These are phyloP conservation scores for Eugnorisma glareosa DNA, from an alignment of 2,888 invertebrate species.

Conservation along the genomic window DNA sequence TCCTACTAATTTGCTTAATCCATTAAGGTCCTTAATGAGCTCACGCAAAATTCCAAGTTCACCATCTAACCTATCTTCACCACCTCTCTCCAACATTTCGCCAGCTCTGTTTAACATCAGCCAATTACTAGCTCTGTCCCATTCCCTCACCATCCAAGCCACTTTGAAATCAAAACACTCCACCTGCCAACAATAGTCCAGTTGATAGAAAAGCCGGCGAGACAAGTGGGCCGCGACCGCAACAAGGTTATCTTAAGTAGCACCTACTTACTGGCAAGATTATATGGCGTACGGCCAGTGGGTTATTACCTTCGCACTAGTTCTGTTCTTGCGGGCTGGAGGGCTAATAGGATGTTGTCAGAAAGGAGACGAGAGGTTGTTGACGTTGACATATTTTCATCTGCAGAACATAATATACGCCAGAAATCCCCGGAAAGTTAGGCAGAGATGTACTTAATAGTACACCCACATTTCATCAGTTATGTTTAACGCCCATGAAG, in stretches of 20 bases:
- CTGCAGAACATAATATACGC: background rate
- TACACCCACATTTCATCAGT: background rate
- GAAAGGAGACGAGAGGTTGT: background rate
- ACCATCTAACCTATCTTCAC: background rate
- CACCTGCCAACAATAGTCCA: constrained; percentile 57
- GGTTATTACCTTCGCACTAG: constrained; percentile 51
- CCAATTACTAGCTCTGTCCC: background rate
- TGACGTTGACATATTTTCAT: background rate
- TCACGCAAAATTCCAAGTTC: no score
- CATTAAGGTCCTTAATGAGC: no score
- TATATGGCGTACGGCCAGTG: constrained; percentile 42
- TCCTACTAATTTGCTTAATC: no score
- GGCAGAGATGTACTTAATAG: background rate
- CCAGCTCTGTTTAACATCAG: background rate
- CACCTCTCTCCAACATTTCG: background rate
- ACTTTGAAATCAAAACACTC: constrained; percentile 9
- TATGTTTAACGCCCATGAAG: background rate
- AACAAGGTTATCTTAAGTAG: constrained; percentile 61
- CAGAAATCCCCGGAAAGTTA: background rate
- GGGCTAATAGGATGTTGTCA: constrained; percentile 15
- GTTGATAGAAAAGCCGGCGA: constrained; percentile 59
- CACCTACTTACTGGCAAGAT: constrained; percentile 52
- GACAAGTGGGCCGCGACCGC: constrained; percentile 63
- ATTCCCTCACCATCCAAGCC: background rate
- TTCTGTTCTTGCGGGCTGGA: constrained; percentile 32